Base-by-base conservation (phyloP, 2,797 vertebrate genomes). In the Halcyon badia region DNA sequence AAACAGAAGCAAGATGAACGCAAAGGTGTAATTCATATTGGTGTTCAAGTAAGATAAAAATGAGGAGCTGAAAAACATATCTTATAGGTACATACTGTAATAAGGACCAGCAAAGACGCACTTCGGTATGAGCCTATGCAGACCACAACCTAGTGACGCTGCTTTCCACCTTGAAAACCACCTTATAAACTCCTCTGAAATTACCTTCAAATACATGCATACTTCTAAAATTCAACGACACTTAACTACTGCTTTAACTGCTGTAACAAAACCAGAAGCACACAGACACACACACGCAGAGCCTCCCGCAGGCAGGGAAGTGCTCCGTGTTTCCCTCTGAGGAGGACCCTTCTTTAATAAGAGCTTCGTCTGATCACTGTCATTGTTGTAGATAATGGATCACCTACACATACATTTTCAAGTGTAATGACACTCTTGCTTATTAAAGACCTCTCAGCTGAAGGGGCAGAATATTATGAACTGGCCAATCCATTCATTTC, bases 391-490 rank as follows among this genome's bases (percentile, higher is more conserved):
- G 96, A 97, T 98, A 98, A 98, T 92, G 88, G 98, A 98, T 98
- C 95, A 97, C 97, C 98, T 96, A 97, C 96, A 98, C 97, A 98
- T 98, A 98, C 97, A 98, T 98, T 98, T 98, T 98, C 97, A 98
- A 98, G 98, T 98, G 97, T 98, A 98, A 98, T 98, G 98, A 98
- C 98, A 98, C 96, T 98, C 97, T 91, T 98, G 98, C 98, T 98
- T 98, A 98, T 98, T 98, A 98, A 98, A 98, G 98, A 98, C 98
- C 98, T 98, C 97, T 98, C 98, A 97, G 98, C 98, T 98, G 98
- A 98, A 98, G 98, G 98, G 98, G 97, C 98, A 98, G 98, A 98
- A 97, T 98, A 98, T 98, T 98, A 98, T 98, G 98, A 98, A 98
- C 98, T 98, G 98, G 98, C 97, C 97, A 39, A 98, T 97, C 97